Evolutionary conservation across 2,113 vertebrate genomes (phyloP).

Genomic region (Vanacampus margaritifer): DNA sequence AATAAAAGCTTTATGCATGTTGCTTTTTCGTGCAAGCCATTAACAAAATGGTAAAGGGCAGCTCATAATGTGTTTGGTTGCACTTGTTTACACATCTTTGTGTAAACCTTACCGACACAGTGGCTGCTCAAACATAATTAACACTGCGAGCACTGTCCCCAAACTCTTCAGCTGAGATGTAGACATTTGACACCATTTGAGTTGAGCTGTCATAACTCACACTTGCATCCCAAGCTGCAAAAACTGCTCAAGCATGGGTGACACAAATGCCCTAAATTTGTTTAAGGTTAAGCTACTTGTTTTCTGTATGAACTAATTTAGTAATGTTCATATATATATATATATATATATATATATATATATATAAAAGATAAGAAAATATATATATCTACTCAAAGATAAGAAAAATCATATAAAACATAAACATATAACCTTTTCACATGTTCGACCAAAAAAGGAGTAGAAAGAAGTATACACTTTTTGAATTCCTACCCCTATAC

Average conservation of each 20-base stretch:
- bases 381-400: too few species aligned
- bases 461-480: too few species aligned
- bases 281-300: background rate
- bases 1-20: background rate
- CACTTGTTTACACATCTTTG: background rate
- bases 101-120: background rate
- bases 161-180: background rate
- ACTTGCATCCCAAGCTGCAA: background rate
- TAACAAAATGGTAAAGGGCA: background rate
- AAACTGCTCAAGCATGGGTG: slow-evolving; percentile 1
- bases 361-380: too few species aligned
- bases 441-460: too few species aligned
- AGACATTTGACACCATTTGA: background rate
- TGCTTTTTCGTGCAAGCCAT: background rate
- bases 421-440: too few species aligned
- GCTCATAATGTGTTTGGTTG: background rate
- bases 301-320: background rate
- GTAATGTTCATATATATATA: too few species aligned
- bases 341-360: too few species aligned
- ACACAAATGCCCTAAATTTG: background rate
- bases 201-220: background rate
- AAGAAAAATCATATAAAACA: too few species aligned
- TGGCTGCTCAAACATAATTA: background rate
- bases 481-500: too few species aligned
- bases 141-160: background rate